phyloP scores from a whole-genome alignment of 2,113 vertebrate species.

The Peromyscus leucopus region DNA sequence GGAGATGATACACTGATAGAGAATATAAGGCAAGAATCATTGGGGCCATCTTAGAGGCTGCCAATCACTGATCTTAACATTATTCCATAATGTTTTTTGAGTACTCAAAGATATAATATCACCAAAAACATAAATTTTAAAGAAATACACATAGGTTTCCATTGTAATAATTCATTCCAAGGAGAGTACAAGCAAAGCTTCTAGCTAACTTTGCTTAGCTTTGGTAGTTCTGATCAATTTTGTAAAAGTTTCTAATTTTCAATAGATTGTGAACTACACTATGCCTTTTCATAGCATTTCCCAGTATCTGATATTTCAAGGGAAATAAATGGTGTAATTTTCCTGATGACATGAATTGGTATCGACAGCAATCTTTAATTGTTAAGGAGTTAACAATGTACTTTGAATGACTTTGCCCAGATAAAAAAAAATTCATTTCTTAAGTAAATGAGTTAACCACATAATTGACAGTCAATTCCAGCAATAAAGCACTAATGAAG shows the following conservation, averaged over 20 bases:
- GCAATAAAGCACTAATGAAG: conserved; percentile 83
- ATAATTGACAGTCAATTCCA: conserved; percentile 79
- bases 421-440: conserved; percentile 74
- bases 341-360: conserved; percentile 61
- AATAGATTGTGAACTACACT: conserved; percentile 7
- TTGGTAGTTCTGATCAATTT: conserved; percentile 27
- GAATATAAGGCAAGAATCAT: neutral
- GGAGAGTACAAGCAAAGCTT: neutral
- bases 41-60: neutral
- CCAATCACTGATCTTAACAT: neutral
- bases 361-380: conserved; percentile 71
- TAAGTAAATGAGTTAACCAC: conserved; percentile 81
- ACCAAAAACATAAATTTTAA: conserved; percentile 14
- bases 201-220: conserved; percentile 37
- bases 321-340: conserved; percentile 65
- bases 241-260: conserved; percentile 57
- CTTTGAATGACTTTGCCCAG: conserved; percentile 66
- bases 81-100: neutral
- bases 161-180: conserved; percentile 41
- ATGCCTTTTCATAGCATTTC: conserved; percentile 20
- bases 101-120: neutral
- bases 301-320: conserved; percentile 53
- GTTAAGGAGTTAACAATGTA: conserved; percentile 81
- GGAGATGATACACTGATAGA: neutral
- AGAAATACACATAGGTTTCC: neutral